Base-by-base conservation (phyloP, 2,888 invertebrate species). In the Shargacucullia verbasci region DNA sequence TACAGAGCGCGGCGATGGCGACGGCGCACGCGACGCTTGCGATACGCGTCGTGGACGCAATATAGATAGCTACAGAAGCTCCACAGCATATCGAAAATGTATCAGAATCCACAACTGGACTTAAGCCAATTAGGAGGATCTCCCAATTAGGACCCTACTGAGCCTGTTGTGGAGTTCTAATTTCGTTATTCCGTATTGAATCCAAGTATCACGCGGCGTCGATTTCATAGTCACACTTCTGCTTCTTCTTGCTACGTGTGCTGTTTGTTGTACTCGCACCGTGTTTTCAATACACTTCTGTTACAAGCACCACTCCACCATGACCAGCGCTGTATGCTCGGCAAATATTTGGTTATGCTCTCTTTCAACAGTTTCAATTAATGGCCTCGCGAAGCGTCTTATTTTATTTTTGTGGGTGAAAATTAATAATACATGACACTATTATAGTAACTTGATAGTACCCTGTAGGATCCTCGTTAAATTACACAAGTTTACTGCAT, bases 241-340 rank as follows among this genome's bases (percentile, higher is more conserved):
- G 27, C 6, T 7, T 8, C 5, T 11, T 10, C 13, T 14, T 10
- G 12, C n/a, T 7, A 7, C 4, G 38, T 29, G 34, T 1, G 6
- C 7, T 7, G 13, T 7, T 13, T n/a, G 5, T 13, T 12, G 34
- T 13, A 35, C 7, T 47, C 37, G 15, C 6, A 8, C 6, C 15
- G 0, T 10, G 15, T 38, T 38, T 9, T 20, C 31, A 38, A 29
- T 25, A 34, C 29, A 43, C 43, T 43, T 38, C 8, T 44, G 31
- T 38, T 41, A 29, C 10, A 6, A 46, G 48, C 35, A 39, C 14
- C 50, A 27, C 61, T 60, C 13, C 13, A 39, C 38, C 44, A 38
- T 35, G 69, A 35, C n/a, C 2, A 31, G 13, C 20, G 33, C 25
- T 25, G n/a, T n/a, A 9, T 12, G n/a, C n/a, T 11, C 9, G 2